Evolutionary conservation across 2,888 invertebrate genomes (phyloP).

Genomic region (Alentia gelatinosa): DNA sequence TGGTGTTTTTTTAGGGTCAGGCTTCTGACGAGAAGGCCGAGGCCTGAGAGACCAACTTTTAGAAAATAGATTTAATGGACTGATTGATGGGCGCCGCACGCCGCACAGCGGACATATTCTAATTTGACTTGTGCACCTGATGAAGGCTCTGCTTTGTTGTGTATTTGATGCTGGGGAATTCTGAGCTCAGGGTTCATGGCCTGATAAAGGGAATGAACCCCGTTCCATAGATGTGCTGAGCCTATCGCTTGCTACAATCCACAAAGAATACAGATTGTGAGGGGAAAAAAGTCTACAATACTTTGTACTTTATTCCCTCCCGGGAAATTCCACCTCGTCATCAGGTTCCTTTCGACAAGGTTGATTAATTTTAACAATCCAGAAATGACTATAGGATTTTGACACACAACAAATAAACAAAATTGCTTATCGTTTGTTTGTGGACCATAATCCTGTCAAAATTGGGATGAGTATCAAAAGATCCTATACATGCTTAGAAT

Average conservation of each 20-base stretch:
- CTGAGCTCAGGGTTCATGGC: neutral
- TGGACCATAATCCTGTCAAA: no score
- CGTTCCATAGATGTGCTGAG: no score
- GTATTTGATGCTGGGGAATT: neutral
- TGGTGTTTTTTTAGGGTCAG: constrained; percentile 3
- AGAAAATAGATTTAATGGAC: neutral
- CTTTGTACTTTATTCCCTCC: no score
- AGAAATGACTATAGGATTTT: no score
- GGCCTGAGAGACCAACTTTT: neutral
- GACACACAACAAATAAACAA: no score
- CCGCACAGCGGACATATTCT: neutral
- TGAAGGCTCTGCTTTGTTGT: neutral
- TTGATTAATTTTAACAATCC: no score
- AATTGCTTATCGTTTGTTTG: no score
- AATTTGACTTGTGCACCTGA: neutral
- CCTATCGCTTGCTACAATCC: neutral
- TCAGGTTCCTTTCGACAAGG: no score
- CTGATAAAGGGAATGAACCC: neutral
- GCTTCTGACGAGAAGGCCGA: neutral
- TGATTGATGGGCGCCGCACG: neutral
- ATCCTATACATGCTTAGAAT: no score
- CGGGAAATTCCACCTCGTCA: no score
- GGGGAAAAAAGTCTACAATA: no score
- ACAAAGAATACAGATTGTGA: constrained; percentile 1
- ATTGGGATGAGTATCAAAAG: no score